These are phyloP conservation scores for Mus minutoides DNA, from an alignment of 2,797 vertebrate genomes.

Conservation along the genomic window DNA sequence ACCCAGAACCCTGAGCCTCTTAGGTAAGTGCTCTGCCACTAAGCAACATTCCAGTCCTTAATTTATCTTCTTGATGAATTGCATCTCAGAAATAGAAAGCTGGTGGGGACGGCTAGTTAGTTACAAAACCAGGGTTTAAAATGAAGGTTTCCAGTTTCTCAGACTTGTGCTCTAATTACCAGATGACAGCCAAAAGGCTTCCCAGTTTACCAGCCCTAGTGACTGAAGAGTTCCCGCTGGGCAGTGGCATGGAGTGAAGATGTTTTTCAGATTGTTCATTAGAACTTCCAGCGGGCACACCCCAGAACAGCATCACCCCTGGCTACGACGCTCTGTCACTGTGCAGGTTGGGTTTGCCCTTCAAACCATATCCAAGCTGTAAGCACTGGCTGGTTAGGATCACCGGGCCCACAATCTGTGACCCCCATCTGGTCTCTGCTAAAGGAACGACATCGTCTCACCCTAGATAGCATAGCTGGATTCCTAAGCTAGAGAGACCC, in stretches of 20 bases:
- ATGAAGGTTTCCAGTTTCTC: conserved; percentile 39
- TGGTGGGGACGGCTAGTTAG: neutral
- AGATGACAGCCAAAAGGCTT: conserved; percentile 62
- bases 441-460: no score
- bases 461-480: no score
- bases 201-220: conserved; percentile 66
- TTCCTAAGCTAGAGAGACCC: no score
- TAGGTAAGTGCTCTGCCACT: neutral
- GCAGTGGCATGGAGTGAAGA: neutral
- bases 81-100: conserved; percentile 46
- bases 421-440: no score
- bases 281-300: neutral
- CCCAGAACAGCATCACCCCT: neutral
- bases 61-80: conserved; percentile 61
- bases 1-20: neutral
- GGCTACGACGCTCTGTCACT: fast-evolving
- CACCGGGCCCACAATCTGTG: neutral
- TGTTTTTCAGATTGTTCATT: conserved; percentile 47
- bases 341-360: neutral
- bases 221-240: conserved; percentile 57
- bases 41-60: neutral
- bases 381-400: neutral
- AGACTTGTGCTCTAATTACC: conserved; percentile 65
- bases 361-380: neutral
- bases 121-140: conserved; percentile 51